These are phyloP conservation scores for Rutilus rutilus DNA, from an alignment of 2,113 vertebrate species.

Conservation along the genomic window DNA sequence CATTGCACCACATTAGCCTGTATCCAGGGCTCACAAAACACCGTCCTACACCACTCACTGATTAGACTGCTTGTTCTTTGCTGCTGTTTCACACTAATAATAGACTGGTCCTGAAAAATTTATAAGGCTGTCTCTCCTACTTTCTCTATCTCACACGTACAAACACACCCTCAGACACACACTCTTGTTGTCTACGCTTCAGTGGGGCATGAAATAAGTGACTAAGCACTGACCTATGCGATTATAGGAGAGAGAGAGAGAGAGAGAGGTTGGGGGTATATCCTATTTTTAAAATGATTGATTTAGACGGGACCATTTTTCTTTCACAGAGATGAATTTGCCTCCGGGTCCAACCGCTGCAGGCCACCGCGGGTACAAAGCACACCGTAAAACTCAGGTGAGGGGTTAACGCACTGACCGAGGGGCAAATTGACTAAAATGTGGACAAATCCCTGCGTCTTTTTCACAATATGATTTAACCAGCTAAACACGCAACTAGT, in stretches of 20 bases:
- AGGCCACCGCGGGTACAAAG: constrained; percentile 6
- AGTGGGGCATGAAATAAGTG: constrained; percentile 52
- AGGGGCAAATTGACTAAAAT: neutral
- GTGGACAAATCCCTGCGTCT: neutral
- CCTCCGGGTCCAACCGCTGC: constrained; percentile 14
- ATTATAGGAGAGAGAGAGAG: constrained; percentile 25
- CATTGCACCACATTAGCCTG: constrained; percentile 19
- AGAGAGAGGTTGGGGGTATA: constrained; percentile 9
- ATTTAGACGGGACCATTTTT: constrained; percentile 48
- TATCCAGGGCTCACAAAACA: constrained; percentile 20
- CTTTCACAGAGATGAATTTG: constrained; percentile 51
- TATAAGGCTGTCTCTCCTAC: constrained; percentile 32
- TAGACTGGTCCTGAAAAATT: constrained; percentile 38
- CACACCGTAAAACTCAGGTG: neutral
- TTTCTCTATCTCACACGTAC: constrained; percentile 17
- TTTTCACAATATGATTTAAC: neutral
- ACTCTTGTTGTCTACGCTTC: constrained; percentile 44
- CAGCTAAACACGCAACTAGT: neutral
- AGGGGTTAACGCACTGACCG: neutral
- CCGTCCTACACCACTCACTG: constrained; percentile 1
- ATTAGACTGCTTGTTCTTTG: constrained; percentile 38
- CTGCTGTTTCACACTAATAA: constrained; percentile 37
- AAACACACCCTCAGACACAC: constrained; percentile 34
- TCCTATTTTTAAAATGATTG: constrained; percentile 54
- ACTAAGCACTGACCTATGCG: constrained; percentile 47